Base-by-base conservation (phyloP, 2,797 vertebrate genomes). In the Synanceia verrucosa region DNA sequence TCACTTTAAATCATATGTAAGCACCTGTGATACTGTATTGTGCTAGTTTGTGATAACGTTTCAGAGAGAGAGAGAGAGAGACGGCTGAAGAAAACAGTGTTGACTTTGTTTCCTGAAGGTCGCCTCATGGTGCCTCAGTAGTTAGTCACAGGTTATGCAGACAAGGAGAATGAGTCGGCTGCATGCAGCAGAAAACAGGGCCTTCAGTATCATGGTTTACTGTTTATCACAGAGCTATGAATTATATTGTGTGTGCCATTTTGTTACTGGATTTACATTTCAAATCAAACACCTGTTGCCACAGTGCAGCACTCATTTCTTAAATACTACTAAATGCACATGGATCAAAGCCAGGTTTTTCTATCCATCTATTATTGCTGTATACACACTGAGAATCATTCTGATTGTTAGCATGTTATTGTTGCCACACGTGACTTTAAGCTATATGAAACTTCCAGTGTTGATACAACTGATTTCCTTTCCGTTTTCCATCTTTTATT, bases 101-200 rank as follows among this genome's bases (percentile, higher is more conserved):
- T 71, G 76, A 89, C 83, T 85, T 71, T 82, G 87, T 89, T 79
- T 3, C 13, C 74, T 71, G 64, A 83, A 78, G 78, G 70, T 79
- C 23, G 34, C 14, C 47, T 68, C 60, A 39, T 16, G 48, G 34
- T 39, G 68, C 72, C 73, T 76, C 70, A 53, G 52, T 9, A 41
- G 67, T 55, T 12, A 41, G 61, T 86, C 87, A 88, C 83, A 60
- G 53, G 56, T 71, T 73, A 53, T 33, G 47, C 57, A 79, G 59
- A 78, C 60, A 66, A 19, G 52, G 41, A 60, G 9, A 70, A 52
- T 21, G 58, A 44, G 39, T 65, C 21, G 29, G 52, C 47, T 61
- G 83, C 34, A 46, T 4, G 46, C 24, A 52, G 58, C 51, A 66
- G 73, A 85, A 72, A 71, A 66, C 70, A 23, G 52, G 4, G 23